Percentiles rank a stretch among this genome's conserved stretches.
These are phyloP conservation scores for Ammodytes marinus DNA, from an alignment of 2,113 vertebrate genomes.

Conservation along the genomic window DNA sequence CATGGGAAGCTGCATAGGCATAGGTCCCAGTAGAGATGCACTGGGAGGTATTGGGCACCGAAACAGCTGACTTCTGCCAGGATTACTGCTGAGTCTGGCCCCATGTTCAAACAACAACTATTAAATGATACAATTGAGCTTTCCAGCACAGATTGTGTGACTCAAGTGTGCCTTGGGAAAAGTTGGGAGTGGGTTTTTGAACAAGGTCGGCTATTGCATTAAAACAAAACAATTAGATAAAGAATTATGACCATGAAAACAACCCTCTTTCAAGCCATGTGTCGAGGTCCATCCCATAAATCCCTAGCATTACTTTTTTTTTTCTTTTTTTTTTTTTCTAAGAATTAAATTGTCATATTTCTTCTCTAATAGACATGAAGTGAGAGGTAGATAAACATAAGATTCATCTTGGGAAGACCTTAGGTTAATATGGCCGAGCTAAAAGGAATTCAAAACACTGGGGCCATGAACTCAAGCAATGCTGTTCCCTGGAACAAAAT, in stretches of 20 bases:
- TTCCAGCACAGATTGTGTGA: conserved; percentile 33
- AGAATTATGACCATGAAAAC: conserved; percentile 40
- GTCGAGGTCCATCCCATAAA: conserved; percentile 25
- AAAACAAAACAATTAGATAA: neutral
- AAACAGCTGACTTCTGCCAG: conserved; percentile 60
- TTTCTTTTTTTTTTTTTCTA: conserved; percentile 38
- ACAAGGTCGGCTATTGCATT: conserved; percentile 5
- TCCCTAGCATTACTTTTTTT: conserved; percentile 40
- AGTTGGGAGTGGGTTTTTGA: conserved; percentile 21
- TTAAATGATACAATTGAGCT: conserved; percentile 52
- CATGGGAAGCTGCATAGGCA: conserved; percentile 44
- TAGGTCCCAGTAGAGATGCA: conserved; percentile 57
- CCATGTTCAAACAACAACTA: conserved; percentile 47
- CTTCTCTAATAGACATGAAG: conserved; percentile 44
- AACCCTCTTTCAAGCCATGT: conserved; percentile 6
- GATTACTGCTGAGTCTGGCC: conserved; percentile 61
- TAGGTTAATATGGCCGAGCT: conserved; percentile 46
- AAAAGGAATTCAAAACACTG: conserved; percentile 49
- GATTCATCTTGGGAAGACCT: conserved; percentile 44
- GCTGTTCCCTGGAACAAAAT: conserved; percentile 35
- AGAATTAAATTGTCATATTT: conserved; percentile 66
- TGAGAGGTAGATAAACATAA: conserved; percentile 52
- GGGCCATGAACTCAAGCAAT: conserved; percentile 34
- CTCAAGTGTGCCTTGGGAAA: conserved; percentile 26
- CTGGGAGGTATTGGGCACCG: conserved; percentile 56